Base-by-base conservation (phyloP, 2,888 invertebrate species). In the Limnephilus rhombicus region DNA sequence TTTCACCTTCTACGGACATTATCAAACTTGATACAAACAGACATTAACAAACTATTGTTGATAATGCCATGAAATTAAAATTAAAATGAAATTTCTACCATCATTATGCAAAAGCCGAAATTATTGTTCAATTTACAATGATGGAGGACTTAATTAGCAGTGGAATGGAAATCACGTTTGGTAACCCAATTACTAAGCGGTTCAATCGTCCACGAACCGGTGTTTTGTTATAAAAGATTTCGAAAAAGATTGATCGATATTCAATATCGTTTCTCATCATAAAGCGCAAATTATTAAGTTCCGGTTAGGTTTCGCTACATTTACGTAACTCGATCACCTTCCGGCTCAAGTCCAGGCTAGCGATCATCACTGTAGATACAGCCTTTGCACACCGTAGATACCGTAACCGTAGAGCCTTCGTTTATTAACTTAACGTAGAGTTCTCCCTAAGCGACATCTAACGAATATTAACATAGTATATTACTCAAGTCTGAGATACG, bases 401-500 rank as follows among this genome's bases (percentile, higher is more conserved):
- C 68, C 68, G 68, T 68, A 68, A 24, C 24, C n/a, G 41, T 85
- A 24, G 7, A 45, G 68, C 53, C 88, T 88, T 24, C 88, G 18
- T 68, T 80, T 34, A 88, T 88, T 53, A 88, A 88, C 86, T 41
- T 29, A 45, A 49, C 49, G 34, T 15, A 53, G 53, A 88, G 68
- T 68, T 88, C 53, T 12, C 68, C 68, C 37, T 88, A 88, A 88
- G 34, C 88, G 80, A 18, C 88, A 34, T 31, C 18, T 88, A 88
- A 88, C 88, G 53, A 88, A 88, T 88, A 68, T 88, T 88, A 88
- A 88, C 88, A 31, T 29, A 68, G 68, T 34, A 80, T 68, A 88
- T 88, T 88, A 88, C 53, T 88, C 88, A 88, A 88, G 34, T 68
- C 18, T 80, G 31, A 18, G n/a, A 29, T 49, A 87, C 31, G 9